Evolutionary conservation across 2,888 invertebrate species (phyloP), one percentile per base, ranked within the genome.

Genomic region (Andrena chrysosceles): DNA sequence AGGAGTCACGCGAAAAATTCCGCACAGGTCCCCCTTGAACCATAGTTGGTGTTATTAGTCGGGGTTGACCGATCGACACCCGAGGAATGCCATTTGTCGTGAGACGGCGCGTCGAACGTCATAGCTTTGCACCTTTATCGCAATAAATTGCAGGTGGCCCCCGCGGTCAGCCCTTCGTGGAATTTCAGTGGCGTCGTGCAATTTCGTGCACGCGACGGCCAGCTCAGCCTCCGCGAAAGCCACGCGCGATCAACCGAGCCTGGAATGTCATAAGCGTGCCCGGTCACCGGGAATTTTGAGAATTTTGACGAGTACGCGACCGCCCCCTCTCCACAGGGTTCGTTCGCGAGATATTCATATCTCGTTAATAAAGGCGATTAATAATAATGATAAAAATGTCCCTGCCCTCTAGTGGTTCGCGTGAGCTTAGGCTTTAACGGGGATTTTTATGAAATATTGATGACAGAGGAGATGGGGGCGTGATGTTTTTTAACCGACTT

Each of bases 191-290:
- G 84, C 83, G 89, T 89, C 85, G 86, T 77, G 86, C 88, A 91
- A 92, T 92, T 91, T 91, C 85, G 88, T 84, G 89, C 91, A 91
- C 92, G 92, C 91, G 90, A 92, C 90, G 85, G 88, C 87, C 88
- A 84, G 77, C 26, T 26, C 67, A 68, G 62, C 77, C 59, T 66
- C 66, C 70, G 56, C 69, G 63, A 33, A 76, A 54, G 49, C 31
- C 54, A 56, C 56, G 33, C 73, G 83, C 73, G 85, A 87, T 85
- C 87, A 87, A 48, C 66, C 86, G 56, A 80, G 74, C 77, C 52
- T 77, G 91, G 90, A 90, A 91, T 89, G 88, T 89, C 88, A 89
- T 89, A 90, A 91, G 82, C 87, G 89, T 85, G 56, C 56, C 83
- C 59, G 66, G 69, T 75, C 81, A 77, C 16, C 56, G 81, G 84